Base-by-base conservation (phyloP, 2,797 vertebrate genomes). In the Argentina silus region DNA sequence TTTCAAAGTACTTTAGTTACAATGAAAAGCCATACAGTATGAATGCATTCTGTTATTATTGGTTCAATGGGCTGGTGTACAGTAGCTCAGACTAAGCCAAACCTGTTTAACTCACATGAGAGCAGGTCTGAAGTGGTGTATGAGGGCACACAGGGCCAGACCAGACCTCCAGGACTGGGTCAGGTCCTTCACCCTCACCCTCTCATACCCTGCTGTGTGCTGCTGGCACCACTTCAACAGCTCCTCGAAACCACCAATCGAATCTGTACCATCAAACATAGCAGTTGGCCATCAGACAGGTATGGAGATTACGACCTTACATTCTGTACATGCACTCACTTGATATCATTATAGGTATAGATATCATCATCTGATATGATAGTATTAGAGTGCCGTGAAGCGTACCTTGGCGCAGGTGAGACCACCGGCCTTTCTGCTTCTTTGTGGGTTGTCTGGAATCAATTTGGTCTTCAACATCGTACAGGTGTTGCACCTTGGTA, bases 151-250 rank as follows among this genome's bases (percentile, higher is more conserved):
- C 70, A 99, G 92, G 9, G 97, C 96, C 83, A 94, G 80, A 0
- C 97, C 97, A 0, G 94, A 96, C 60, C 85, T 86, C 97, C 97
- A 99, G 42, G 97, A 98, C 23, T 88, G 86, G 6, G 91, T 94
- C 55, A 99, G 89, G 83, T 98, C 79, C 0, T 86, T 92, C 6
- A 99, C 94, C 0, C 80, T 79, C 63, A 98, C 95, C 0, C 90
- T 86, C 0, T 78, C 69, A 55, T 95, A 96, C 1, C 94, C 94
- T 0, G 83, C 90, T 0, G 96, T 98, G 89, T 95, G 91, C 73
- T 91, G 91, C 91, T 95, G 95, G 87, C 96, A 98, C 97, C 97
- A 99, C 64, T 60, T 93, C 70, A 98, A 85, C 83, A 99, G 85
- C 62, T 96, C 94, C 6, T 94, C 93, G 3, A 87, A 93, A 53